Evolutionary conservation across 2,888 invertebrate species (phyloP).

Genomic region (Escarpia spicata): DNA sequence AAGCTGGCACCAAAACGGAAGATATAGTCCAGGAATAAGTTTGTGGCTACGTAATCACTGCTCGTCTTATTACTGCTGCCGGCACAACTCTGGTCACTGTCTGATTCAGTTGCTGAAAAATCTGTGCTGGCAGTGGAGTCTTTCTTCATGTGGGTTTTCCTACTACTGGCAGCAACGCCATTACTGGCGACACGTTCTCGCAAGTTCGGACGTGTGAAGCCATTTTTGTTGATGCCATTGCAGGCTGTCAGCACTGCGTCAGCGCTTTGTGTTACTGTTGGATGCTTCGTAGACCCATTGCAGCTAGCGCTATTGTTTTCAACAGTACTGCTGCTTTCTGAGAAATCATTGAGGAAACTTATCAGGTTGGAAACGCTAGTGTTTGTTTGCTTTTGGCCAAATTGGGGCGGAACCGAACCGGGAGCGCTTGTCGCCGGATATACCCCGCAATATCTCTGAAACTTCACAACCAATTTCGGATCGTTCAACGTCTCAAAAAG

Average conservation of each 20-base stretch:
- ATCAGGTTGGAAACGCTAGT: conserved; percentile 3
- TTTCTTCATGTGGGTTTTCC: not conserved
- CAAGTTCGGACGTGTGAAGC: not conserved
- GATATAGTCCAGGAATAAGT: conserved; percentile 79
- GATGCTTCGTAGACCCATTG: not conserved
- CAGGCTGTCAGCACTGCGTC: not conserved
- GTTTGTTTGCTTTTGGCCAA: not conserved
- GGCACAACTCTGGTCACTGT: not conserved
- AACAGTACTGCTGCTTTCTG: not conserved
- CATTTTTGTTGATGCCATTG: not conserved
- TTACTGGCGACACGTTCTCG: not conserved
- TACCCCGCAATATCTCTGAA: conserved; percentile 85
- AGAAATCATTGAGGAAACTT: not conserved
- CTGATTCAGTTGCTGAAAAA: not conserved
- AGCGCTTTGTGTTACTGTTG: not conserved
- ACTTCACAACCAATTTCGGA: conserved; percentile 79
- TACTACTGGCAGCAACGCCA: not conserved
- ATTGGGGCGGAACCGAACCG: not conserved
- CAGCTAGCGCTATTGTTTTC: not conserved
- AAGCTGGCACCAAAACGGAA: conserved; percentile 86
- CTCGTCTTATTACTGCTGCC: not conserved
- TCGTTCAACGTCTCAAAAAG: conserved; percentile 27
- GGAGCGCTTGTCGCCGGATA: not conserved
- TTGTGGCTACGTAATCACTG: conserved; percentile 30
- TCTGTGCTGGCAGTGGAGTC: not conserved